A percentile compares a stretch with the other conserved stretches of the same genome.
phyloP scores from a whole-genome alignment of 2,888 invertebrate species.

The Choreutis nemorana region DNA sequence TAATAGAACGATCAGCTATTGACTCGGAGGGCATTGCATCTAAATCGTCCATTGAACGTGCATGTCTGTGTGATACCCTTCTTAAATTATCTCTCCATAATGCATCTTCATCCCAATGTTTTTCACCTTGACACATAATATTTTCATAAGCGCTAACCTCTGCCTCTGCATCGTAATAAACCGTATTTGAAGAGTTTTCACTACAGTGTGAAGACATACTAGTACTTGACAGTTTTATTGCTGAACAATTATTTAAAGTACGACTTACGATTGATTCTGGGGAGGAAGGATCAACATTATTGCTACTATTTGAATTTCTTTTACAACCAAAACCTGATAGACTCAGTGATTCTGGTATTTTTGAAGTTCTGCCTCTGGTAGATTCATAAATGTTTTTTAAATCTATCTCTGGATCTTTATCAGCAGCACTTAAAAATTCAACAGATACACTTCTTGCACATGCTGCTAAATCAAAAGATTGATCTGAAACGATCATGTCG shows the following conservation, averaged over 20 bases:
- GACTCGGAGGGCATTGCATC: conserved; percentile 53
- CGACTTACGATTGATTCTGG: conserved; percentile 24
- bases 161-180: conserved; percentile 56
- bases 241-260: conserved; percentile 24
- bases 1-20: conserved; percentile 23
- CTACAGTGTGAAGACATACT: conserved; percentile 60
- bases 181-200: conserved; percentile 55
- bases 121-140: conserved; percentile 68
- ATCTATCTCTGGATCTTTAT: conserved; percentile 72
- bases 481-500: conserved; percentile 33
- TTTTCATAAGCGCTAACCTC: conserved; percentile 56
- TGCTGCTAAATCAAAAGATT: conserved; percentile 59
- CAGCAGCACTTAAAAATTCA: conserved; percentile 71
- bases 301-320: conserved; percentile 33
- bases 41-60: conserved; percentile 83
- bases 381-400: conserved; percentile 78
- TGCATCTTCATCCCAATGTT: conserved; percentile 84
- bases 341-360: conserved; percentile 61
- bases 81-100: conserved; percentile 83
- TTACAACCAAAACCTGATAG: conserved; percentile 57
- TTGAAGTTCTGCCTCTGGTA: conserved; percentile 67
- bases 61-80: conserved; percentile 81
- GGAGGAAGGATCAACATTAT: conserved; percentile 27
- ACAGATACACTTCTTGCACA: conserved; percentile 70
- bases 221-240: conserved; percentile 42